phyloP scores from a whole-genome alignment of 2,113 vertebrate genomes.

The Pavo muticus region DNA sequence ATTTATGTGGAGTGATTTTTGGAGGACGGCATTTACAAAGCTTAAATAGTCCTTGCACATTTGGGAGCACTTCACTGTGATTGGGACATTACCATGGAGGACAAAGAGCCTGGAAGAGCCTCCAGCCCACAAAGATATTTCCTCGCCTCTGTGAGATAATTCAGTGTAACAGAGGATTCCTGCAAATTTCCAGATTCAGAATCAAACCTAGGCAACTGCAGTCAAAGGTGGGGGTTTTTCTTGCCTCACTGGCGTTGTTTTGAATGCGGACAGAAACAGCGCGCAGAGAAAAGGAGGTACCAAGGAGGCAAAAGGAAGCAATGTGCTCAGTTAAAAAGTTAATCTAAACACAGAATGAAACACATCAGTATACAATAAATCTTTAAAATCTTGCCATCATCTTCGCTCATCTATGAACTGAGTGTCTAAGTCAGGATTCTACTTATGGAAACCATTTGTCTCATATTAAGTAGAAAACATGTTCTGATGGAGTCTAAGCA shows the following conservation, averaged over 20 bases:
- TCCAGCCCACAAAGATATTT: conserved; percentile 39
- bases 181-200: conserved; percentile 52
- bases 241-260: neutral
- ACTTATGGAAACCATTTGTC: neutral
- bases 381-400: neutral
- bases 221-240: neutral
- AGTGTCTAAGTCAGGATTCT: neutral
- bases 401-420: neutral
- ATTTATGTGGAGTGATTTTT: conserved; percentile 77
- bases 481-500: conserved; percentile 60
- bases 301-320: neutral
- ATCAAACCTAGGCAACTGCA: conserved; percentile 28
- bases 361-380: neutral
- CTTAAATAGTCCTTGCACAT: conserved; percentile 71
- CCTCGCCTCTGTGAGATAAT: conserved; percentile 4
- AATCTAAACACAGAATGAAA: neutral
- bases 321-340: neutral
- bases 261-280: neutral
- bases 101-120: conserved; percentile 69
- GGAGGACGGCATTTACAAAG: conserved; percentile 73
- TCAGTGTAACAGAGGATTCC: conserved; percentile 45
- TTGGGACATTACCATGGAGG: conserved; percentile 67
- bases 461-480: conserved; percentile 57
- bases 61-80: conserved; percentile 74
- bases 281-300: neutral